Base-by-base conservation (phyloP, 1,140 invertebrate genomes). In the Drosophila subpulchrella region DNA sequence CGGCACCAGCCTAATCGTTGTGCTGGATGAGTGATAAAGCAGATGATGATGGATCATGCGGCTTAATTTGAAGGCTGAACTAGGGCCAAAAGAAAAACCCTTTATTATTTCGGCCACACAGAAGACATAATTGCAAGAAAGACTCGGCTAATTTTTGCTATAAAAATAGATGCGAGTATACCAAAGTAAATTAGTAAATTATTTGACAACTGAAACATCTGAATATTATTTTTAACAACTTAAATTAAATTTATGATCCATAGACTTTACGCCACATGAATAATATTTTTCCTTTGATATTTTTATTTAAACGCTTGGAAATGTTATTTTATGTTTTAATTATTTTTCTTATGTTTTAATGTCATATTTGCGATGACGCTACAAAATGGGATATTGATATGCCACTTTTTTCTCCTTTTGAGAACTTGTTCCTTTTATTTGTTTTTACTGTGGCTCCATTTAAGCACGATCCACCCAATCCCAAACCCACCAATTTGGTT, bases 41-140 rank as follows among this genome's bases (percentile, higher is more conserved):
- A 66, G 60, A 54, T 41, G 47, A 68, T 68, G 65, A 68, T 68
- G 65, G 65, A 68, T 66, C 65, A 66, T 66, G 63, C 27, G n/a
- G 36, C 32, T 46, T 66, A 42, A 53, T 68, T 68, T 54, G 20
- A 30, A 44, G 47, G 46, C 60, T 15, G 13, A 36, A 42, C 32
- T 38, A 12, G 17, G 15, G 32, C 41, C 42, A 57, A 17, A 17
- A 38, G 42, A 24, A 30, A 48, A 48, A 48, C 24, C 47, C 47
- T 27, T 27, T 20, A n/a, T 8, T 48, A 30, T 48, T 24, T 47
- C 6, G 58, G 20, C 32, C n/a, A 36, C 20, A 48, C 0, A 42
- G 36, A 65, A 46, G 17, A 6, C 7, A n/a, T 10, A 15, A 8
- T n/a, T 4, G 11, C 1, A 6, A 10, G 20, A n/a, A 36, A 10